phyloP scores from a whole-genome alignment of 2,113 vertebrate species.

The Scopus umbretta region DNA sequence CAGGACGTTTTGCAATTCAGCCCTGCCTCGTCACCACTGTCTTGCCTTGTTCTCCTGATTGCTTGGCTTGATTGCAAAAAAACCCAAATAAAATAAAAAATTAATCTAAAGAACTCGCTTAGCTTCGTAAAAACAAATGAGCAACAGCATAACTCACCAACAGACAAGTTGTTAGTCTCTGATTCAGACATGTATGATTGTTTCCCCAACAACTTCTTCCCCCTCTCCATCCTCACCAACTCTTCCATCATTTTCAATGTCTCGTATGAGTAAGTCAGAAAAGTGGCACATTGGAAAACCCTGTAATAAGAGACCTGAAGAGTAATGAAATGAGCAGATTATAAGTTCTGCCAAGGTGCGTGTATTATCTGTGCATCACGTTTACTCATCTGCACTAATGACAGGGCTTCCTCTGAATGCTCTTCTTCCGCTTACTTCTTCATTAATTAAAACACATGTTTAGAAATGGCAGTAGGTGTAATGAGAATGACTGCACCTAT shows the following conservation, averaged over 20 bases:
- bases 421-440: background rate
- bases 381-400: background rate
- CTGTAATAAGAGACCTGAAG: background rate
- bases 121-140: background rate
- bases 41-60: background rate
- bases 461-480: background rate
- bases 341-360: background rate
- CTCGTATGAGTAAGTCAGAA: background rate
- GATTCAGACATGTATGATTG: background rate
- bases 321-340: background rate
- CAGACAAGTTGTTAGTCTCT: background rate
- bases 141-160: background rate
- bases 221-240: background rate
- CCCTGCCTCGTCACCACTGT: background rate
- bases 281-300: background rate
- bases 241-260: background rate
- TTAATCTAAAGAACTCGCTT: background rate
- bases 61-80: background rate
- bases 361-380: accelerated
- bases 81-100: background rate
- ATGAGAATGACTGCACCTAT: background rate
- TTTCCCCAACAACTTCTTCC: background rate
- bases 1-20: background rate
- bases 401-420: background rate
- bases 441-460: background rate